Evolutionary conservation across 2,888 invertebrate species (phyloP).

Genomic region (Onthophagus sagittarius): DNA sequence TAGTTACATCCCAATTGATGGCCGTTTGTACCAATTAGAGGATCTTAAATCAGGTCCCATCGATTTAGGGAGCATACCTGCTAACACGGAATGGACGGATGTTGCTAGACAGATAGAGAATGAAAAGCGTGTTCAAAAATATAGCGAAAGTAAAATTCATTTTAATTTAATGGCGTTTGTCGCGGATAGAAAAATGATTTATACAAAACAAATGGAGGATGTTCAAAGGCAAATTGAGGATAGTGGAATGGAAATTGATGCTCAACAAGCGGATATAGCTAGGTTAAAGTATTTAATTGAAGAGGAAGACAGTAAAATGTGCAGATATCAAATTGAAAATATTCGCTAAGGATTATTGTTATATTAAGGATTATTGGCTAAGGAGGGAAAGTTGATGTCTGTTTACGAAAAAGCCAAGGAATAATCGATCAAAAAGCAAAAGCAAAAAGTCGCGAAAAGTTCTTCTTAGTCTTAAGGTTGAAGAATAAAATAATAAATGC

Average conservation of each 20-base stretch:
- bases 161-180: constrained; percentile 98
- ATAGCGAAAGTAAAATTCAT: constrained; percentile 95
- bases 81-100: constrained; percentile 85
- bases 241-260: constrained; percentile 69
- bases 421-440: constrained; percentile 62
- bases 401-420: constrained; percentile 87
- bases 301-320: constrained; percentile 81
- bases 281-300: constrained; percentile 73
- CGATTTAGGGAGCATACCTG: constrained; percentile 80
- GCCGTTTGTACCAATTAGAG: constrained; percentile 90
- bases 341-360: constrained; percentile 87
- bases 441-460: constrained; percentile 52
- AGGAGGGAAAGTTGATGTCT: constrained; percentile 83
- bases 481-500: background rate
- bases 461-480: constrained; percentile 9
- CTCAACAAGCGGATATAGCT: constrained; percentile 70
- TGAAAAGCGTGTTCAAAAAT: constrained; percentile 86
- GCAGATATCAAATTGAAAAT: constrained; percentile 83
- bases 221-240: constrained; percentile 59
- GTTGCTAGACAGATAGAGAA: constrained; percentile 88
- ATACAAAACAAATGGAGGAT: constrained; percentile 71
- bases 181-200: constrained; percentile 82
- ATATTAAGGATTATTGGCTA: constrained; percentile 86
- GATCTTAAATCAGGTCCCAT: constrained; percentile 93
- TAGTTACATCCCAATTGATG: constrained; percentile 90